These are phyloP conservation scores for Zapornia atra DNA, from an alignment of 2,113 vertebrate species.

Conservation along the genomic window DNA sequence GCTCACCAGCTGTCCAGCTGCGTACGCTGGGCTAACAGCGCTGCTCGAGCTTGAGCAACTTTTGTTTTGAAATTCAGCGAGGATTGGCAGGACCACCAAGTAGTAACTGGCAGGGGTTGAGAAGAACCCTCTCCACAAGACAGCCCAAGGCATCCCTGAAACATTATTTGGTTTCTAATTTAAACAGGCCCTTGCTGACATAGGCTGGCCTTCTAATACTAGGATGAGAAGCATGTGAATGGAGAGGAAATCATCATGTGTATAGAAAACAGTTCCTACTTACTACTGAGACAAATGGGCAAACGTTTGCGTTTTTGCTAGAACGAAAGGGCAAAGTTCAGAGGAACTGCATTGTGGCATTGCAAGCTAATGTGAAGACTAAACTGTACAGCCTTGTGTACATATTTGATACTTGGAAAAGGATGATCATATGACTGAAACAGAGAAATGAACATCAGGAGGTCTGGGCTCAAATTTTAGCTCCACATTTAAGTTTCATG, in stretches of 20 bases:
- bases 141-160: constrained; percentile 62
- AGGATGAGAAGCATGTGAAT: constrained; percentile 55
- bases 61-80: constrained; percentile 59
- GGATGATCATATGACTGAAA: background rate
- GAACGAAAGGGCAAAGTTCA: constrained; percentile 13
- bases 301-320: constrained; percentile 37
- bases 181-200: constrained; percentile 62
- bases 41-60: constrained; percentile 51
- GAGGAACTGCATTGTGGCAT: background rate
- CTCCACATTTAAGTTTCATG: background rate
- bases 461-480: constrained; percentile 26
- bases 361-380: constrained; percentile 9
- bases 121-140: constrained; percentile 64
- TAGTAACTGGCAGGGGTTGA: constrained; percentile 62
- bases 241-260: constrained; percentile 40
- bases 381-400: background rate
- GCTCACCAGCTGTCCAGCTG: constrained; percentile 34
- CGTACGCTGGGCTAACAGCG: background rate
- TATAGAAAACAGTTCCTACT: constrained; percentile 40
- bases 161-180: constrained; percentile 68
- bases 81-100: constrained; percentile 71
- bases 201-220: constrained; percentile 50
- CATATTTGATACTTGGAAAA: background rate
- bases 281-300: constrained; percentile 36
- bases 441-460: background rate